Percentiles rank a stretch among this genome's conserved stretches.
Conservation (phyloP, 1,140 invertebrate genomes). For the Drosophila virilis region DNA sequence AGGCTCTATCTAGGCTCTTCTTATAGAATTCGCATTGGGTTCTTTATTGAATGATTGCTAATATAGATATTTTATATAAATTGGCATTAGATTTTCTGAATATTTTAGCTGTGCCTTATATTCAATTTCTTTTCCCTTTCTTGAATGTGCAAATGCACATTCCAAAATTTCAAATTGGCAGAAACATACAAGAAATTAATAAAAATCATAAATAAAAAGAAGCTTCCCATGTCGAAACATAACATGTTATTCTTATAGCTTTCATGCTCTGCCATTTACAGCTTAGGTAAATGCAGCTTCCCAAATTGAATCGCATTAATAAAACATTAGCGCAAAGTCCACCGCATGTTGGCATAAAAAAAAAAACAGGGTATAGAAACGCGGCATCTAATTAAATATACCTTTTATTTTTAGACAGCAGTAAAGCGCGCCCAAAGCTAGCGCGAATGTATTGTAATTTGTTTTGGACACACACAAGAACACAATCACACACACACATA, state of each 20-base stretch:
- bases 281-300: neutral
- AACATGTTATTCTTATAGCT: neutral
- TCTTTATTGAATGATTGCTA: too few species aligned
- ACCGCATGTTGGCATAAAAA: neutral
- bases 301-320: conserved; percentile 27
- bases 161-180: too few species aligned
- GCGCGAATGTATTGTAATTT: conserved; percentile 37
- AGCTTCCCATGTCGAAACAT: neutral
- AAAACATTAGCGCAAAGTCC: conserved; percentile 21
- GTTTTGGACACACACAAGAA: conserved; percentile 34
- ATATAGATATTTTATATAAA: too few species aligned
- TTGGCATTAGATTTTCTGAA: too few species aligned
- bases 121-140: too few species aligned
- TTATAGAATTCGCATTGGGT: too few species aligned
- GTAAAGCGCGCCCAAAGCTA: neutral
- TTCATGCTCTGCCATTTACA: neutral
- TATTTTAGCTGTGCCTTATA: too few species aligned
- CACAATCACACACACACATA: conserved; percentile 16
- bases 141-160: too few species aligned
- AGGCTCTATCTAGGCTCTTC: too few species aligned
- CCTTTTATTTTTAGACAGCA: conserved; percentile 26
- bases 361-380: neutral
- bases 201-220: too few species aligned
- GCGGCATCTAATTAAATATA: conserved; percentile 41
- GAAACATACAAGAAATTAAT: too few species aligned